These are phyloP conservation scores for Pluvianellus socialis DNA, from an alignment of 2,113 vertebrate genomes.

Conservation along the genomic window DNA sequence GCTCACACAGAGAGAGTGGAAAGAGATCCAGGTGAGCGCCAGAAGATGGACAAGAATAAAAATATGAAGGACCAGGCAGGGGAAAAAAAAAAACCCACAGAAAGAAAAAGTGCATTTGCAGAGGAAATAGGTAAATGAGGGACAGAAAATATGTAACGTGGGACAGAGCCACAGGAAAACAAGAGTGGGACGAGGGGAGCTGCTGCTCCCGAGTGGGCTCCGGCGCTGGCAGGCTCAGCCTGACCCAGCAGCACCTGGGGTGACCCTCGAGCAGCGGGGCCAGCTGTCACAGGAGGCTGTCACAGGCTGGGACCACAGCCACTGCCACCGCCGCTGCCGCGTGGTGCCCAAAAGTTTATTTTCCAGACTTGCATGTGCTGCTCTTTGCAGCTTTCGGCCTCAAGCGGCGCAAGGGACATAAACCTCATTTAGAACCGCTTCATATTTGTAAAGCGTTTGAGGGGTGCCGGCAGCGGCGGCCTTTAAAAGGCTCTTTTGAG, in stretches of 20 bases:
- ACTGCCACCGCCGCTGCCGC: not conserved
- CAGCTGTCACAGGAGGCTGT: not conserved
- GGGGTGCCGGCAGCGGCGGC: not conserved
- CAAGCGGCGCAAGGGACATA: accelerated
- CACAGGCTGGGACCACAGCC: too few relatives aligned
- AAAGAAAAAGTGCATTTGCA: not conserved
- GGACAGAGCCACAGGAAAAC: not conserved
- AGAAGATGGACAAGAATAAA: not conserved
- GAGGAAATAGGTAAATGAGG: not conserved
- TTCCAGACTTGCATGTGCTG: accelerated
- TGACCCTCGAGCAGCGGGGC: accelerated
- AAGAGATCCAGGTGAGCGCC: not conserved
- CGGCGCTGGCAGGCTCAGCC: accelerated
- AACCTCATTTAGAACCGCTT: not conserved
- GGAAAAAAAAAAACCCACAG: not conserved
- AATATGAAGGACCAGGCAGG: accelerated
- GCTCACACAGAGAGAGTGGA: not conserved
- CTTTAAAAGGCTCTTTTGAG: not conserved
- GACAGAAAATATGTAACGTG: accelerated
- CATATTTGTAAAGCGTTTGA: accelerated
- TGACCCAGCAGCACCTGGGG: accelerated
- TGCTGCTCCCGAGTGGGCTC: not conserved
- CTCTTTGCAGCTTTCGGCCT: accelerated
- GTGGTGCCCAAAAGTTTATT: accelerated
- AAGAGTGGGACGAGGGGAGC: accelerated